phyloP scores from a whole-genome alignment of 2,888 invertebrate genomes.

The Heteropelma amictum region DNA sequence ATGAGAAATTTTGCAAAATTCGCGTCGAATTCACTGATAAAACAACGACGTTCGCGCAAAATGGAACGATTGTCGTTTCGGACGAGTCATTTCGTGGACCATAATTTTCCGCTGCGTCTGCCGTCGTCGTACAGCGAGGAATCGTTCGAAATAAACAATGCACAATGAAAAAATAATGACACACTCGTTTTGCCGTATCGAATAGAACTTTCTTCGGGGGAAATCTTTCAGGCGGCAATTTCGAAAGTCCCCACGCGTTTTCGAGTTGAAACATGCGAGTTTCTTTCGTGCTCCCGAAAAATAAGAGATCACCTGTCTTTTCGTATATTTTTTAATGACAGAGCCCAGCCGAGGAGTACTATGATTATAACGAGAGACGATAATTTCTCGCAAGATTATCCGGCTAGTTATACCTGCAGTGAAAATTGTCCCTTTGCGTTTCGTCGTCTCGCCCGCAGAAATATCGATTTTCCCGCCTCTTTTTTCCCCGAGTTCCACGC shows the following conservation, averaged over 20 bases:
- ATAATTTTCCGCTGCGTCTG: too few relatives aligned
- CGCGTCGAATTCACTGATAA: too few relatives aligned
- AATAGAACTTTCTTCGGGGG: too few relatives aligned
- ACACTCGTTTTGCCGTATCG: too few relatives aligned
- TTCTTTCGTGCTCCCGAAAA: background rate
- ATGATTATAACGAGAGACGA: conserved; percentile 35
- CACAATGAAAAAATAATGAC: too few relatives aligned
- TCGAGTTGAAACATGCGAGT: background rate
- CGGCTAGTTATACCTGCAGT: conserved; percentile 37
- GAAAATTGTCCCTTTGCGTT: conserved; percentile 34
- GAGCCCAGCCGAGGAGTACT: conserved; percentile 5
- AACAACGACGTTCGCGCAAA: too few relatives aligned
- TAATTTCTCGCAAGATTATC: conserved; percentile 48
- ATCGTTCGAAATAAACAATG: too few relatives aligned
- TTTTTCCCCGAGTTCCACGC: background rate
- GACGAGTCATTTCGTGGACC: too few relatives aligned
- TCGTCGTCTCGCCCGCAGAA: conserved; percentile 4
- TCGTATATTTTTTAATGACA: conserved; percentile 38
- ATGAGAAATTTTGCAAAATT: background rate
- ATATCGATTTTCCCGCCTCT: conserved; percentile 31
- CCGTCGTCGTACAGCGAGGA: too few relatives aligned
- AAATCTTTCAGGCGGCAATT: background rate
- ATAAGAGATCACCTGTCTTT: conserved; percentile 39
- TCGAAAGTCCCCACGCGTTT: background rate
- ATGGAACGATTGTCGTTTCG: too few relatives aligned